Evolutionary conservation across 2,888 invertebrate genomes (phyloP).

Genomic region (Linyphia triangularis): DNA sequence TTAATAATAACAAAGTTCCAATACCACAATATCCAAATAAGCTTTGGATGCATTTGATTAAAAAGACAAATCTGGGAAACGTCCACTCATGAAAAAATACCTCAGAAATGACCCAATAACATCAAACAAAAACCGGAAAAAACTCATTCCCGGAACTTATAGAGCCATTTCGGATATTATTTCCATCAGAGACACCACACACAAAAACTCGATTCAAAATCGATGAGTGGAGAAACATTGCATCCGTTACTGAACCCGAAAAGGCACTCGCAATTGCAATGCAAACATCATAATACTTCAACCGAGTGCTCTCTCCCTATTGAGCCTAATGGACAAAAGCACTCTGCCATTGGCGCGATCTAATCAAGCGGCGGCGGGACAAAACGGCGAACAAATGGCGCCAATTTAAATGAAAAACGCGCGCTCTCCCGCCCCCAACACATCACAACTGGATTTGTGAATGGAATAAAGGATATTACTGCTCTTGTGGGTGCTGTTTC

Average conservation of each 20-base stretch:
- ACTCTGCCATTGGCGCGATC: neutral
- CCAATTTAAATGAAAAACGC: slow-evolving; percentile 59
- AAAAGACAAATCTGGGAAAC: too few relatives aligned
- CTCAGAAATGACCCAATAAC: neutral
- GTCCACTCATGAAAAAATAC: too few relatives aligned
- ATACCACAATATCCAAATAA: too few relatives aligned
- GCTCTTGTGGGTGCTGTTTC: neutral
- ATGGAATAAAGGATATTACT: neutral
- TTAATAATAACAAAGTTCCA: too few relatives aligned
- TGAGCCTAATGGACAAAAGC: slow-evolving; percentile 2
- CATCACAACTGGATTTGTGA: neutral
- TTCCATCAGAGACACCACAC: neutral
- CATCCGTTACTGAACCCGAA: neutral
- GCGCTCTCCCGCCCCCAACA: neutral
- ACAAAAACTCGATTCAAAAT: neutral
- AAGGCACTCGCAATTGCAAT: neutral
- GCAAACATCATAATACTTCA: slow-evolving; percentile 6
- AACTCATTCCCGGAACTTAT: neutral
- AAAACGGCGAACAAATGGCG: slow-evolving; percentile 43
- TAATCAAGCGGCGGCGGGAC: neutral
- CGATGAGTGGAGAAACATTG: neutral
- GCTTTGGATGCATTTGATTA: too few relatives aligned
- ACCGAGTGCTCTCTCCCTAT: neutral
- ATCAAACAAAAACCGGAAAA: neutral
- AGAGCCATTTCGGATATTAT: neutral